Evolutionary conservation across 2,113 vertebrate species (phyloP), one percentile per base, ranked within the genome.

Genomic region (Sturnus vulgaris): DNA sequence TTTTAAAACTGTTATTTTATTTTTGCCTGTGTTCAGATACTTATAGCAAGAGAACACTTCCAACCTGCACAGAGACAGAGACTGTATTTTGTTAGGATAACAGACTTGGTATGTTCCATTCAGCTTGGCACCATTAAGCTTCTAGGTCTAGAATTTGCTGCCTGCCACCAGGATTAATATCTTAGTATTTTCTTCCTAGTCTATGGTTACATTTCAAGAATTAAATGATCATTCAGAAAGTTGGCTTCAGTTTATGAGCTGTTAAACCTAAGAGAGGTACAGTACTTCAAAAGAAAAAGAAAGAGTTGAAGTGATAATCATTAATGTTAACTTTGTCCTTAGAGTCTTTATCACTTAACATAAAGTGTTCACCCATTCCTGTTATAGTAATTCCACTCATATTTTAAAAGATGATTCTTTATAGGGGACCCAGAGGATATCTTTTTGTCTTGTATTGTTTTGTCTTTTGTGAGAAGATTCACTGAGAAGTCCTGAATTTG

Each of bases 191-290:
- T 89, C 55, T 92, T 84, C 81, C 52, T 89, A 94, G 82, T 95
- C 88, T 94, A 40, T 94, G 73, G 94, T 97, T 96, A 93, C 94
- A 96, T 97, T 97, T 97, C 81, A 95, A 94, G 91, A 98, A 96
- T 97, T 96, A 97, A 98, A 97, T 97, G 88, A 97, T 98, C 93
- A 96, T 96, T 97, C 94, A 93, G 86, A 97, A 98, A 97, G 95
- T 84, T 97, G 94, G 78, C 89, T 97, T 97, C 91, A 57, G 92
- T 98, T 97, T 97, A 98, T 97, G 96, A 97, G 24, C 95, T 98
- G 97, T 96, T 98, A 98, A 97, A 92, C 61, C 49, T 88, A 59
- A 52, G 33, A 86, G 88, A 94, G 86, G 85, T 93, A 92, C 40
- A 76, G 72, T 82, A 90, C 0, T 1, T 90, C 63, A 96, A 94